Evolutionary conservation across 2,113 vertebrate species (phyloP), one percentile per base, ranked within the genome.

Genomic region (Dasyornis broadbenti): DNA sequence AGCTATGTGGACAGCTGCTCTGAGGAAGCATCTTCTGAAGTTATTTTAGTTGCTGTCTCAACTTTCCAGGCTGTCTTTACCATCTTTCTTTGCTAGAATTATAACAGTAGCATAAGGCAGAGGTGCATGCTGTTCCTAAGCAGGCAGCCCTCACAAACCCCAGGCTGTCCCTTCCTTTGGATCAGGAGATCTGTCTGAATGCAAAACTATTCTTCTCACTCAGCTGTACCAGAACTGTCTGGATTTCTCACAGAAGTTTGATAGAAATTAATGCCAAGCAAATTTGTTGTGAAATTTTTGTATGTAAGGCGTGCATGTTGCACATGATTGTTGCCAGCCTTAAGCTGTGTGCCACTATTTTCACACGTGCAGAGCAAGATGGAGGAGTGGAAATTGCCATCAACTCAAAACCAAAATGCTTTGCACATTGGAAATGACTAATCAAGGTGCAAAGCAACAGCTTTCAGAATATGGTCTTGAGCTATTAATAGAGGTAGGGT

Each of bases 31-130:
- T 92, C 93, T 87, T 75, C 70, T 1, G 0, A 79, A 94, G 93
- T 85, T 97, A 95, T 94, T 96, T 97, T 82, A n/a, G 91, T 61
- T 86, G 15, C 64, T 91, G 81, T 91, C 93, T 97, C 92, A 87
- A 13, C 47, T 96, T 96, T 85, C 90, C 45, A 42, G 39, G 33
- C 93, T 65, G 26, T 79, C 65, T 94, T 89, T 52, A 37, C 52
- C 20, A 33, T 84, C 70, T 53, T 13, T 82, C 78, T 78, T 64
- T 45, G 49, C 66, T 87, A 10, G 64, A 66, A 56, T 89, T 40
- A 2, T 16, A 44, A 28, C 5, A 24, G 24, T 10, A 30, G 30
- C 0, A 2, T 33, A 54, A 88, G 42, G 60, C 60, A 66, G 80
- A 92, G 72, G 39, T 95, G 56, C 1, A 6, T 2, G 0, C 30